Base-by-base conservation (phyloP, 2,113 vertebrate species). In the Suncus etruscus region DNA sequence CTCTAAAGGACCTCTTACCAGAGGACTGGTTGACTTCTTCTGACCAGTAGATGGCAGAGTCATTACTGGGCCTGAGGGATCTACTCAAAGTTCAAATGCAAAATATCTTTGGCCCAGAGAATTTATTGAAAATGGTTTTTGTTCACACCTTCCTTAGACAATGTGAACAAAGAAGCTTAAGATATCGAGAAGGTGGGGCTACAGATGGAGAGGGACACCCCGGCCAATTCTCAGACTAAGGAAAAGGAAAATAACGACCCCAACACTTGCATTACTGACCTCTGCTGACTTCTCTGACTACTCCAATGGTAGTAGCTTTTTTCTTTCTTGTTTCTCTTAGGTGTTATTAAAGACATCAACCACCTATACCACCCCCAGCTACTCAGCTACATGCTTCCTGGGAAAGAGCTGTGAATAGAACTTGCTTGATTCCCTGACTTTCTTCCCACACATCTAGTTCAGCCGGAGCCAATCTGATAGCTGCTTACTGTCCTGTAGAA, bases 41-140 rank as follows among this genome's bases (percentile, higher is more conserved):
- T n/a, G 32, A 29, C 8, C 45, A 73, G 51, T 9, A n/a, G 48
- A 68, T 58, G 80, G 47, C 27, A 18, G 18, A 74, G n/a, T 7
- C 63, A 45, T 18, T 78, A 31, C 24, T 51, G 45, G 15, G 15
- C 68, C 48, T 83, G 70, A 77, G 69, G 54, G 54, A 51, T 70
- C 87, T 94, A 18, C 69, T 94, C 66, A 48, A 27, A 77, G 61
- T 92, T 66, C 86, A 93, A 90, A 83, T 77, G 90, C 39, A 87
- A 39, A 91, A 72, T 54, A 61, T 65, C 66, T 89, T 75, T 83
- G 61, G 29, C 25, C 48, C 24, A 76, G 72, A 70, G 58, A 91
- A 90, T 80, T 69, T 77, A 85, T 80, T 88, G 45, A 54, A 39
- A 88, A 77, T 48, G 58, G 8, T 83, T 78, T 29, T 82, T 83